Evolutionary conservation across 2,113 vertebrate species (phyloP).

Genomic region (Oryzias javanicus): DNA sequence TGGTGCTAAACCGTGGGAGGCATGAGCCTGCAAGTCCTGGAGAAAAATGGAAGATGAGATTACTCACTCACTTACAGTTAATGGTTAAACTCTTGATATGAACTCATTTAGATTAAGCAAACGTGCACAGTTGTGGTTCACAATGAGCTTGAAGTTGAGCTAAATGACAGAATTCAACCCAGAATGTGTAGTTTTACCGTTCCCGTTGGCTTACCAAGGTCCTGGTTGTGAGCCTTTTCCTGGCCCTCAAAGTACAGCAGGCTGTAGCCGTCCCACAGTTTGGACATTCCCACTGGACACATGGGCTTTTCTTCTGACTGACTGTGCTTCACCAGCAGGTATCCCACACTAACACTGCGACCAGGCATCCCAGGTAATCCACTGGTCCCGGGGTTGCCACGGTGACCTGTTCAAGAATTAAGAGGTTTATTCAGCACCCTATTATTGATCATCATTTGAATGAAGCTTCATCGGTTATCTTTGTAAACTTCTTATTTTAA

Average conservation of each 20-base stretch:
- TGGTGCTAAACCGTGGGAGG: conserved; percentile 90
- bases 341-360: conserved; percentile 91
- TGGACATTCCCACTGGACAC: conserved; percentile 93
- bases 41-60: background rate
- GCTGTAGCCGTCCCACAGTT: conserved; percentile 96
- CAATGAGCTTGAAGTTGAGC: too few relatives aligned
- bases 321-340: conserved; percentile 97
- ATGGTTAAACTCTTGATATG: background rate
- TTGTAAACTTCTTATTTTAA: too few relatives aligned
- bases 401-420: conserved; percentile 71
- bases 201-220: conserved; percentile 82
- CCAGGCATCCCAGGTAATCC: conserved; percentile 91
- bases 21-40: conserved; percentile 94
- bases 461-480: too few relatives aligned
- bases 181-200: too few relatives aligned
- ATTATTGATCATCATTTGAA: background rate
- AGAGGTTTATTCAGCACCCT: background rate
- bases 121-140: too few relatives aligned
- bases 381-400: conserved; percentile 78
- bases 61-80: too few relatives aligned
- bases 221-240: conserved; percentile 97
- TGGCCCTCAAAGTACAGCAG: conserved; percentile 95
- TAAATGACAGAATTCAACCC: too few relatives aligned
- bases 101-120: too few relatives aligned
- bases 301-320: conserved; percentile 89